Conservation (phyloP, 2,797 vertebrate species). For the Pogonophryne albipinna region DNA sequence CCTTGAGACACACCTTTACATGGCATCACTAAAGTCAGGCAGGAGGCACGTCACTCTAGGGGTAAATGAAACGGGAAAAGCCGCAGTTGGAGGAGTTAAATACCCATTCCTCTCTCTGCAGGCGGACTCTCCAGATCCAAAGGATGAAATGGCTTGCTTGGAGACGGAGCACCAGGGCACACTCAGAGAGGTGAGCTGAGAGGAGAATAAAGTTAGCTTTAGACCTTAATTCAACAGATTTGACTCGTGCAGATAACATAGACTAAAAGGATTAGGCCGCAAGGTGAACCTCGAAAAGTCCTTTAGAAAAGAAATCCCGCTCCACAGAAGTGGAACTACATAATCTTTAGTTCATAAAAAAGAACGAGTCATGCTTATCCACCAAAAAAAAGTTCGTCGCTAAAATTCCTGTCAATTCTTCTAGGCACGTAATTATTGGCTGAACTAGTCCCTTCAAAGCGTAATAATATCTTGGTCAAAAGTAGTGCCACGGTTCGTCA, state of each 20-base stretch:
- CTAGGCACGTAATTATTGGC: no score
- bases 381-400: no score
- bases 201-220: background rate
- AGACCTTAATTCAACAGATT: background rate
- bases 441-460: no score
- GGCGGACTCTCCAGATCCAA: conserved; percentile 73
- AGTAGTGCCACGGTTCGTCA: no score
- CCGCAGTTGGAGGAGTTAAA: conserved; percentile 29
- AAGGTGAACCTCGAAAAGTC: no score
- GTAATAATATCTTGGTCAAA: no score
- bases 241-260: background rate
- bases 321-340: no score
- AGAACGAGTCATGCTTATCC: no score
- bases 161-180: conserved; percentile 78
- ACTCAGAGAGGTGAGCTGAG: conserved; percentile 80
- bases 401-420: no score
- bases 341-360: no score
- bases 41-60: background rate
- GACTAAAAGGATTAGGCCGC: background rate
- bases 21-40: conserved; percentile 7
- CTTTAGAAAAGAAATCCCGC: no score
- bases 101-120: conserved; percentile 56
- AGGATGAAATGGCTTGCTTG: conserved; percentile 74
- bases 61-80: conserved; percentile 30
- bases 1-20: background rate